Percentiles rank a stretch among this genome's conserved stretches.
Conservation (phyloP, 2,888 invertebrate genomes). For the Poecilobothrus nobilitatus region DNA sequence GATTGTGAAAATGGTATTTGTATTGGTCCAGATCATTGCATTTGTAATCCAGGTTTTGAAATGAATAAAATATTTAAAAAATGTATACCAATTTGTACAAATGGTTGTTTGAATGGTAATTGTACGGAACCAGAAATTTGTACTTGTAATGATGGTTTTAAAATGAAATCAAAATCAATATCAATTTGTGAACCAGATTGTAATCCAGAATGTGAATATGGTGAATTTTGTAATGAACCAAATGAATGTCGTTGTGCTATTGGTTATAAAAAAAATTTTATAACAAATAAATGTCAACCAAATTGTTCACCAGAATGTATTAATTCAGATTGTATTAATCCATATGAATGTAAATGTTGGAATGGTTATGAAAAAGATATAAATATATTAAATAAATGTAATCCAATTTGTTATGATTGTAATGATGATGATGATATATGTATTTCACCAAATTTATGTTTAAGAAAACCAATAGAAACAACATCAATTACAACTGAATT, state of each 20-base stretch:
- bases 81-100: conserved; percentile 46
- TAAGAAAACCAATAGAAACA: background rate
- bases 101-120: conserved; percentile 59
- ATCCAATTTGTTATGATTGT: background rate
- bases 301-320: conserved; percentile 36
- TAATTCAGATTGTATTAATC: conserved; percentile 33
- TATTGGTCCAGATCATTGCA: conserved; percentile 40
- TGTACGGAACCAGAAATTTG: conserved; percentile 59
- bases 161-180: conserved; percentile 7
- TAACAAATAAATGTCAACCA: background rate
- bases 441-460: conserved; percentile 22
- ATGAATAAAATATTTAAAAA: conserved; percentile 26
- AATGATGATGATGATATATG: conserved; percentile 20
- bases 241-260: conserved; percentile 26
- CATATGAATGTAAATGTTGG: conserved; percentile 26
- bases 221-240: conserved; percentile 27
- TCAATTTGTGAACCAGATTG: background rate
- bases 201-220: conserved; percentile 22
- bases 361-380: conserved; percentile 25
- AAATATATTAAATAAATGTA: background rate
- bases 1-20: conserved; percentile 42
- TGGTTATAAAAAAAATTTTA: conserved; percentile 16
- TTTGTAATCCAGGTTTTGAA: conserved; percentile 32
- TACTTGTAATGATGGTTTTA: conserved; percentile 50
- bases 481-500: background rate